Evolutionary conservation across 1,140 invertebrate genomes (phyloP).

Genomic region (Archivesica marissinica): DNA sequence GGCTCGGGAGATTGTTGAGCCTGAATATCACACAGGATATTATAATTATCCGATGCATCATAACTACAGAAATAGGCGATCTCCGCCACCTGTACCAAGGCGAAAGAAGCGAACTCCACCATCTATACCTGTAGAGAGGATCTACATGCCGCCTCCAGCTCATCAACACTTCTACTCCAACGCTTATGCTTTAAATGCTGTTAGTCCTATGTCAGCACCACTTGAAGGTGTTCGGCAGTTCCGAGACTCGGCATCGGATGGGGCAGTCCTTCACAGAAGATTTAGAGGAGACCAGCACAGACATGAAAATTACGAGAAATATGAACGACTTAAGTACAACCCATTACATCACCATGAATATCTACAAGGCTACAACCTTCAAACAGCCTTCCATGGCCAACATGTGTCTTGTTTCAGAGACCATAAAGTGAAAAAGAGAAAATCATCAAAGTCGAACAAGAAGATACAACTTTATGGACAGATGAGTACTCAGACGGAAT

Average conservation of each 20-base stretch:
- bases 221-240: neutral
- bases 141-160: slow-evolving; percentile 1
- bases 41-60: slow-evolving; percentile 8
- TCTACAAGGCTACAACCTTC: slow-evolving; percentile 29
- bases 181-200: slow-evolving; percentile 10
- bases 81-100: neutral
- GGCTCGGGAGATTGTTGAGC: neutral
- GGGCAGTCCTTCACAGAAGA: slow-evolving; percentile 7
- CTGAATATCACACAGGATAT: slow-evolving; percentile 9
- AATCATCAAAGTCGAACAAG: slow-evolving; percentile 27
- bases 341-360: slow-evolving; percentile 48
- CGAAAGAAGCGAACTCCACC: neutral
- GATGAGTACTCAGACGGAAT: neutral
- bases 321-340: slow-evolving; percentile 30
- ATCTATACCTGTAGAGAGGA: neutral
- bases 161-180: slow-evolving; percentile 12
- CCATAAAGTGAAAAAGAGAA: neutral
- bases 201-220: neutral
- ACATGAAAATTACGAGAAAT: neutral
- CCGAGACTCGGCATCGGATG: slow-evolving; percentile 24
- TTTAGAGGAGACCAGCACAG: slow-evolving; percentile 1
- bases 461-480: slow-evolving; percentile 10
- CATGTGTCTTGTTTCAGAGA: slow-evolving; percentile 9
- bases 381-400: neutral
- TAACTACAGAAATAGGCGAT: neutral